Conservation (phyloP, 1,140 invertebrate species). For the Drosophila triauraria region DNA sequence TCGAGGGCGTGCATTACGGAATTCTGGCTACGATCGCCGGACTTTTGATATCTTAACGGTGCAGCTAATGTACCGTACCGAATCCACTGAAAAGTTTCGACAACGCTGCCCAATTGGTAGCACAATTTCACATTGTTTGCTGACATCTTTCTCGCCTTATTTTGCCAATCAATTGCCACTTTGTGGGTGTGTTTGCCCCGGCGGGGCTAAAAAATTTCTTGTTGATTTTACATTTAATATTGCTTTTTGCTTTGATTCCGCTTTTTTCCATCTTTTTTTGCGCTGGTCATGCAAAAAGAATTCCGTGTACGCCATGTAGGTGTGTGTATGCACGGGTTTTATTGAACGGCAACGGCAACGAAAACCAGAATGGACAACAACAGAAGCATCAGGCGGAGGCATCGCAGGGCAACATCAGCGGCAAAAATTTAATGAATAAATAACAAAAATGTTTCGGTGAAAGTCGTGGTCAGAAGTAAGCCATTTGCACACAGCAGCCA, state of each 20-base stretch:
- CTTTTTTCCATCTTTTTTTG: conserved; percentile 17
- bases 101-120: conserved; percentile 60
- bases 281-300: conserved; percentile 75
- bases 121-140: conserved; percentile 78
- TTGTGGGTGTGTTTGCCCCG: conserved; percentile 65
- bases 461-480: conserved; percentile 78
- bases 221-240: conserved; percentile 76
- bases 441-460: conserved; percentile 80
- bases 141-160: conserved; percentile 67
- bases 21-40: conserved; percentile 48
- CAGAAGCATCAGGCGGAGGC: conserved; percentile 41
- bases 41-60: conserved; percentile 53
- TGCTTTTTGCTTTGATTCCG: conserved; percentile 12
- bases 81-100: conserved; percentile 48
- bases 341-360: conserved; percentile 48
- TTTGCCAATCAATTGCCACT: conserved; percentile 79
- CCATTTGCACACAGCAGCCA: conserved; percentile 68
- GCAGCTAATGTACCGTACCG: conserved; percentile 61
- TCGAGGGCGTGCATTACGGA: conserved; percentile 56
- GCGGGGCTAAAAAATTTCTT: conserved; percentile 45
- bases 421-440: conserved; percentile 82
- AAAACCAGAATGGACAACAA: conserved; percentile 50
- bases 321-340: conserved; percentile 56
- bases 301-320: conserved; percentile 51
- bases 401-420: conserved; percentile 50